Evolutionary conservation across 2,888 invertebrate genomes (phyloP).

Genomic region (Trilocha varians): DNA sequence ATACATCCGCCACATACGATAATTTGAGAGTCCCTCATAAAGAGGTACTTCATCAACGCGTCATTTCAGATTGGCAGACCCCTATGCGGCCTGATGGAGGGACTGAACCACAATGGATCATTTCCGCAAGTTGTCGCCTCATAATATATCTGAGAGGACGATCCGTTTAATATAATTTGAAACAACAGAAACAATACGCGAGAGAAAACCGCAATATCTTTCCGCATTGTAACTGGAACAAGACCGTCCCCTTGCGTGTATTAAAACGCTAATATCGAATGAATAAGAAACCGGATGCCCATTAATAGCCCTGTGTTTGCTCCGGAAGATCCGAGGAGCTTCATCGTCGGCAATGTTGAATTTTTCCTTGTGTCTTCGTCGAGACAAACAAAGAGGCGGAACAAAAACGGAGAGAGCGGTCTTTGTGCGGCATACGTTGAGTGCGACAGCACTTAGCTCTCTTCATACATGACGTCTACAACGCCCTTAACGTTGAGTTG

Average conservation of each 20-base stretch:
- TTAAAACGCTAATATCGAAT: constrained; percentile 11
- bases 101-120: constrained; percentile 53
- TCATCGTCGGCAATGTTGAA: constrained; percentile 33
- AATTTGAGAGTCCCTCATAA: constrained; percentile 38
- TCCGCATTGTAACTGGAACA: constrained; percentile 1
- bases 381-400: constrained; percentile 65
- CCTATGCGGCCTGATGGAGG: constrained; percentile 33
- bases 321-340: constrained; percentile 22
- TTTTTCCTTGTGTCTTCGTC: constrained; percentile 52
- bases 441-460: constrained; percentile 58
- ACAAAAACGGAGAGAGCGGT: constrained; percentile 66
- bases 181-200: constrained; percentile 10
- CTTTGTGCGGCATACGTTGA: constrained; percentile 56
- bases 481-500: constrained; percentile 21
- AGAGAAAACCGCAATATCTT: constrained; percentile 6
- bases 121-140: constrained; percentile 55
- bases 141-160: constrained; percentile 37
- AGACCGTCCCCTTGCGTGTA: constrained; percentile 8
- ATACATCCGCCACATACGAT: constrained; percentile 17
- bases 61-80: constrained; percentile 40
- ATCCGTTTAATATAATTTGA: constrained; percentile 33
- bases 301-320: constrained; percentile 33
- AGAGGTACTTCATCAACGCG: constrained; percentile 47
- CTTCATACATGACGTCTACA: constrained; percentile 44
- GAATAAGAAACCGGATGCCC: constrained; percentile 12